These are phyloP conservation scores for Chrysopa pallens DNA, from an alignment of 1,140 invertebrate genomes.

Conservation along the genomic window DNA sequence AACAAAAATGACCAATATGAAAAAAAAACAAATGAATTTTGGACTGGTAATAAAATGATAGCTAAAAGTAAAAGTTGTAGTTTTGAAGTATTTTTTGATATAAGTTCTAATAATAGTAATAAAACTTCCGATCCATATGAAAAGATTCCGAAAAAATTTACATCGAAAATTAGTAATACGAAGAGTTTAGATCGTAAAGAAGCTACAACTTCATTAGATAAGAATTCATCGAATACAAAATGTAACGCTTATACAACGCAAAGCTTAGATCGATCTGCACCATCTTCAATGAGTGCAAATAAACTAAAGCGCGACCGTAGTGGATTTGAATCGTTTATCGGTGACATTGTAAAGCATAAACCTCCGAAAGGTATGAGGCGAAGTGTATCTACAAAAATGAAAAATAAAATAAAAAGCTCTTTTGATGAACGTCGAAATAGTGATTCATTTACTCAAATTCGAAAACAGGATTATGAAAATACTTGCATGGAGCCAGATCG, in stretches of 20 bases:
- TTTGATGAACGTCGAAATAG: too few relatives aligned
- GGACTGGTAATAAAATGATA: conserved; percentile 11
- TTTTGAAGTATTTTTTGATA: conserved; percentile 29
- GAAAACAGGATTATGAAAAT: too few relatives aligned
- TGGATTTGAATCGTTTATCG: conserved; percentile 12
- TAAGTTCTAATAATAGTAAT: conserved; percentile 17
- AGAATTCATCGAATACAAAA: conserved; percentile 18
- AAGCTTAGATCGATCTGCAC: conserved; percentile 31
- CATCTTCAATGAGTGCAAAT: conserved; percentile 28
- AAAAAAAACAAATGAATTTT: conserved; percentile 16
- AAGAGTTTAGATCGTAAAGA: conserved; percentile 27
- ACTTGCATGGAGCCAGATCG: too few relatives aligned
- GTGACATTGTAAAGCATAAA: conserved; percentile 26
- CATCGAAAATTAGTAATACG: conserved; percentile 25
- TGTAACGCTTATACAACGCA: conserved; percentile 14
- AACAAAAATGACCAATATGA: conserved; percentile 29
- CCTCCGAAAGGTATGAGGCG: conserved; percentile 27
- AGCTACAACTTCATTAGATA: conserved; percentile 28
- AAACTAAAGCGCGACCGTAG: conserved; percentile 30
- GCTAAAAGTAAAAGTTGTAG: conserved; percentile 29
- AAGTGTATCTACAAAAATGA: not conserved
- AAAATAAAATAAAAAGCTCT: not conserved
- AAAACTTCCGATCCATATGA: conserved; percentile 28
- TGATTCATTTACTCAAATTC: too few relatives aligned
- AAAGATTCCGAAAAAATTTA: conserved; percentile 30